Base-by-base conservation (phyloP, 2,797 vertebrate genomes). In the Ctenopoma multispine region DNA sequence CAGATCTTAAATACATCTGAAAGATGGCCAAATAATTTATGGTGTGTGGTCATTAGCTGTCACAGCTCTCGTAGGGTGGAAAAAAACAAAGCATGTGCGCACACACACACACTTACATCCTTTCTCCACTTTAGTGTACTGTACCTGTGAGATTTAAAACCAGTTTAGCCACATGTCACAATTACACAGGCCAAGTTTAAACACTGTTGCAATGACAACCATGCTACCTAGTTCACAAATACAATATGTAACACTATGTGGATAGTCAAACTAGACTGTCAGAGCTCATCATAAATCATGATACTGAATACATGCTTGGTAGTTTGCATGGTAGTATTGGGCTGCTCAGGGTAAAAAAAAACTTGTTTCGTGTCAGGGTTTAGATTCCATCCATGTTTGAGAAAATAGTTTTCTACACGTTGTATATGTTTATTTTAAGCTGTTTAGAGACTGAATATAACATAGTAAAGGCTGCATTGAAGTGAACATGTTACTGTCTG, bases 121-220 rank as follows among this genome's bases (percentile, higher is more conserved):
- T 47, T 14, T 38, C 44, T 34, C 20, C 14, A 18, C 40, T 31
- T 31, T 31, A 31, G 38, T 0, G 24, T 64, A 40, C 44, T 59
- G 41, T 74, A 63, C 72, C 67, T 64, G 36, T 51, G 54, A 44
- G 15, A 51, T 75, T 67, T 27, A 49, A 72, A 89, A 87, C 88
- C 1, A 72, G 89, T 89, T 75, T n/a, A 20, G 17, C 83, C 20
- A 66, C 79, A 66, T 79, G 44, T 63, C 54, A 34, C 36, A 50
- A 57, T 80, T 20, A 53, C 60, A 48, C 41, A 63, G 70, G 34
- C 59, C 10, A 7, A 21, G 41, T 34, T 71, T 13, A 23, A 77
- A 67, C 71, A 77, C 49, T 84, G 79, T 81, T 56, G 50, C 65
- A 63, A 68, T 72, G 77, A 80, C 72, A 90, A 77, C 81, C 78